Percentiles rank a stretch among this genome's conserved stretches.
Evolutionary conservation across 2,797 vertebrate species (phyloP).

Genomic region (Gymnocypris eckloni): DNA sequence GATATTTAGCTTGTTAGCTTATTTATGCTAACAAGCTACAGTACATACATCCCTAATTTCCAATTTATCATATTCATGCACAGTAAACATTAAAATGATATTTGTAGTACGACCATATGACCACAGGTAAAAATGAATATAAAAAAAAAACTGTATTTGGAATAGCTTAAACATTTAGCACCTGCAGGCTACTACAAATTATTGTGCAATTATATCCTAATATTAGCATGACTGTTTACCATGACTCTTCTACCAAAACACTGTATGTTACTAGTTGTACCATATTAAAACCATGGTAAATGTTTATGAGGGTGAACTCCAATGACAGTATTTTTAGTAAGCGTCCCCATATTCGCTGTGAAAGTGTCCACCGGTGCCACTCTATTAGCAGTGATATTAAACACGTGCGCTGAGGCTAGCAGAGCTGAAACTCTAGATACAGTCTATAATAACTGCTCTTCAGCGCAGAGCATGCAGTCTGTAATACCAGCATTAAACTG

Average conservation of each 20-base stretch:
- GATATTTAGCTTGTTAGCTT: background rate
- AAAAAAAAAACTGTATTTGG: background rate
- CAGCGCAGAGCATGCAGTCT: background rate
- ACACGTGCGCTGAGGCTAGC: conserved; percentile 16
- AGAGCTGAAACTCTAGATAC: background rate
- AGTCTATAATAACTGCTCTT: background rate
- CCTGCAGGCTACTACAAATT: background rate
- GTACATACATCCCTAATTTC: background rate
- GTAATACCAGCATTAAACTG: background rate
- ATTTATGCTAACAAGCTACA: background rate
- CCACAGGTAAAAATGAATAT: background rate
- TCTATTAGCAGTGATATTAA: conserved; percentile 10
- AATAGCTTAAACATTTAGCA: background rate
- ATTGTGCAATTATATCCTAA: background rate
- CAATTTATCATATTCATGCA: background rate
- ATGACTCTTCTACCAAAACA: background rate
- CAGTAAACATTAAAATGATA: background rate
- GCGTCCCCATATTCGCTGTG: too few species aligned
- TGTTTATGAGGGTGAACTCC: background rate
- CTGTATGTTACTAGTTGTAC: too few species aligned
- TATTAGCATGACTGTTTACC: background rate
- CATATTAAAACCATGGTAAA: background rate
- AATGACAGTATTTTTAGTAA: background rate
- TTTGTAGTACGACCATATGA: background rate
- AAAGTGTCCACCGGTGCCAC: background rate